Base-by-base conservation (phyloP, 2,797 vertebrate species). In the Hybognathus amarus region DNA sequence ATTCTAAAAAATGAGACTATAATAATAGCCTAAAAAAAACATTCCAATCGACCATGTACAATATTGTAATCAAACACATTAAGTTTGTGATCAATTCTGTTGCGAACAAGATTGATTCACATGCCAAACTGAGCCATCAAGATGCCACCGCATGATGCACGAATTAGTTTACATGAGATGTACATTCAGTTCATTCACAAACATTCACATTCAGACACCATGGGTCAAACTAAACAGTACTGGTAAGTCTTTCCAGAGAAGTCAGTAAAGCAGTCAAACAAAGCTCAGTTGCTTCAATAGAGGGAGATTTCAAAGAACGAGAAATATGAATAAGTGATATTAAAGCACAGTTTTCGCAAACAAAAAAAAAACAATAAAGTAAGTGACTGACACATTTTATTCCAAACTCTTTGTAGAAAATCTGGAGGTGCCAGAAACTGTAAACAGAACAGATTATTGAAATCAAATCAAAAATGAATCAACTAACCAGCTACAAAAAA, bases 361-460 rank as follows among this genome's bases (percentile, higher is more conserved):
- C 33, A 36, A 2, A 5, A 15, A 45, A 42, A 5, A 45, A 47
- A 15, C 4, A 45, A 42, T 42, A 42, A 45, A 47, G 42, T 45
- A 1, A 17, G 13, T 47, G 45, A 47, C 45, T 47, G 13, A 47
- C 45, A 47, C 45, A 5, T 47, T 52, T 42, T 54, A 33, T 83
- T 77, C 5, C 36, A 56, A 56, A 15, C 33, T 59, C 36, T 56
- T 33, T 68, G 12, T 56, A 13, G 38, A n/a, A n/a, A n/a, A n/a
- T n/a, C 59, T 42, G 20, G 12, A 18, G 22, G 24, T 67, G 73
- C 22, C 33, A 54, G 63, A 61, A 18, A 20, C 52, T 61, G 68
- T 63, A 81, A 38, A 64, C 56, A 82, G 40, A 73, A 54, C 61
- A 66, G 4, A 74, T 75, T 27, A 66, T 54, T 74, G 22, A 63